Evolutionary conservation across 2,113 vertebrate genomes (phyloP), one percentile per base, ranked within the genome.

Genomic region (Pandion haliaetus): DNA sequence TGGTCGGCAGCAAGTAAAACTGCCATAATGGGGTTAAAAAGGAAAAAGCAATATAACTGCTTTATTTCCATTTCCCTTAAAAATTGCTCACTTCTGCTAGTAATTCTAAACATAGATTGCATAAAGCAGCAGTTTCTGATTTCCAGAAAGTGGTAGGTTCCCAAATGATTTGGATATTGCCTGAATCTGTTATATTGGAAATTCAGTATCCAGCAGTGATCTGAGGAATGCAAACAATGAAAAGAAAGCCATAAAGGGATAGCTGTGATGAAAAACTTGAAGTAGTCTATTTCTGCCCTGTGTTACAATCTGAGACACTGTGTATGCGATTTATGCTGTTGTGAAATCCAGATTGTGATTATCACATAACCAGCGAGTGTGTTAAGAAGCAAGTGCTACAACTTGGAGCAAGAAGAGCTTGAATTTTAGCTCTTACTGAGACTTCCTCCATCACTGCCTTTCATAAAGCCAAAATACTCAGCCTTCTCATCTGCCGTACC

Each of bases 51-150:
- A 36, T 47, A 45, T 40, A 65, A 49, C 14, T 36, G 13, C 3
- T 90, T 84, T 72, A 76, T 71, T 87, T 91, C 17, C 3, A 66
- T 61, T 95, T 96, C 18, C n/a, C 12, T 77, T 90, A 61, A 69
- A 91, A 94, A 90, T 23, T 65, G 7, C 34, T 92, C 34, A 28
- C 21, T 80, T 47, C 42, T 88, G 45, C 31, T 88, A 32, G 76
- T 29, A 66, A 55, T 88, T 81, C 66, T 86, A 92, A 93, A 69
- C 49, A 86, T 20, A 49, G 25, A 72, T 29, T 85, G 52, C 10
- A 36, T 40, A 59, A 92, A 44, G 42, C 71, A 92, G 36, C 31
- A 69, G 31, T 36, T 90, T 54, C 47, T 62, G 63, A 45, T 85
- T 83, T 95, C 82, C 34, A 83, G 62, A 86, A 90, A 57, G 42